Percentiles rank a stretch among this genome's conserved stretches.
Evolutionary conservation across 2,888 invertebrate species (phyloP).

Genomic region (Coelogynopora nodosa): DNA sequence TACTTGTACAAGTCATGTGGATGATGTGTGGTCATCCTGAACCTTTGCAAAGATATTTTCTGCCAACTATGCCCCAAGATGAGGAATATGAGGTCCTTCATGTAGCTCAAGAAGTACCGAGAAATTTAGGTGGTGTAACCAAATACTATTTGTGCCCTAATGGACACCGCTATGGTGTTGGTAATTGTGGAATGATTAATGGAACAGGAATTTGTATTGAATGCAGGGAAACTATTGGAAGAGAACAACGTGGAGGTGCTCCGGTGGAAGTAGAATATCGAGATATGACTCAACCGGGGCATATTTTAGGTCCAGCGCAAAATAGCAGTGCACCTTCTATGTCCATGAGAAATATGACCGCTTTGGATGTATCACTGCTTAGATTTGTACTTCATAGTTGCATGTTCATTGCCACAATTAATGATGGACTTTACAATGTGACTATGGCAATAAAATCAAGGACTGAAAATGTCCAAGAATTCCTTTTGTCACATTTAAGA

Average conservation of each 20-base stretch:
- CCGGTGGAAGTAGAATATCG: not conserved
- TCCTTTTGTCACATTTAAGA: not conserved
- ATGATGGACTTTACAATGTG: no score
- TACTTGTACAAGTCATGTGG: not conserved
- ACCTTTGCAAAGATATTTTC: not conserved
- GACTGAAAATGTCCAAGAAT: not conserved
- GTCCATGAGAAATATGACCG: not conserved
- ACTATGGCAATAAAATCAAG: not conserved
- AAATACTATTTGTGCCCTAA: not conserved
- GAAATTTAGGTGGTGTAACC: no score
- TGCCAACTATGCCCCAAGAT: conserved; percentile 1
- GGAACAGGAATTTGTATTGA: not conserved
- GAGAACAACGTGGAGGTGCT: not conserved
- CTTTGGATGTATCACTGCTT: not conserved
- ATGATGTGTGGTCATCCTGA: not conserved
- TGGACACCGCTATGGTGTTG: conserved; percentile 7
- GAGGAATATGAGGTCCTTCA: not conserved
- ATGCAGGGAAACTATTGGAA: not conserved
- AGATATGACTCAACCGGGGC: not conserved
- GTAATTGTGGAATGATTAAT: not conserved
- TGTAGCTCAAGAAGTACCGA: not conserved
- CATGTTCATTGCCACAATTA: not conserved
- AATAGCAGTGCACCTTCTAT: not conserved
- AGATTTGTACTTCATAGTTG: not conserved
- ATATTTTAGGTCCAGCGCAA: not conserved